A percentile compares a stretch with the other conserved stretches of the same genome.
These are phyloP conservation scores for Ariolimax columbianus DNA, from an alignment of 2,888 invertebrate genomes.

Conservation along the genomic window DNA sequence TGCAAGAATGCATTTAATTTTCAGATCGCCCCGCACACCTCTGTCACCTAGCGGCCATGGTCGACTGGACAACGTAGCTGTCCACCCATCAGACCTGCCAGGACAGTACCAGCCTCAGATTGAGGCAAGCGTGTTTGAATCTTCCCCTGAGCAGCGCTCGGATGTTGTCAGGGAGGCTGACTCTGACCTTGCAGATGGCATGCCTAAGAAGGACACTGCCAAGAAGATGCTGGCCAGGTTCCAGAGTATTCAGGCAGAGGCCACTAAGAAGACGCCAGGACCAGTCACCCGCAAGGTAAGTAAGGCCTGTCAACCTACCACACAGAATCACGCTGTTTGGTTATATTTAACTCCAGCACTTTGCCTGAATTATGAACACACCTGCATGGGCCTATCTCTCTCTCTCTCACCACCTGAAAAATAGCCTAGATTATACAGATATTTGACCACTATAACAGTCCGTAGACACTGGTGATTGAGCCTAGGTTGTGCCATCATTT, in stretches of 20 bases:
- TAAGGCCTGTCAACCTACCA: no score
- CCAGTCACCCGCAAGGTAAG: slow-evolving; percentile 53
- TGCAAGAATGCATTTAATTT: not conserved
- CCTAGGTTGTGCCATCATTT: no score
- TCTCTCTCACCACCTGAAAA: not conserved
- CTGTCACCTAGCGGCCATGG: slow-evolving; percentile 59
- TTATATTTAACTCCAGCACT: not conserved
- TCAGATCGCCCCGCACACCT: slow-evolving; percentile 60
- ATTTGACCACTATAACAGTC: no score
- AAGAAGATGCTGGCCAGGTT: slow-evolving; percentile 89
- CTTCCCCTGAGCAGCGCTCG: slow-evolving; percentile 62
- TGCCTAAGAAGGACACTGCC: slow-evolving; percentile 85
- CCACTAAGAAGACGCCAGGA: slow-evolving; percentile 60
- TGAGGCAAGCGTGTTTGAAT: slow-evolving; percentile 65
- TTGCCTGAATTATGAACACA: not conserved
- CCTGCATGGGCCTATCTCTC: not conserved
- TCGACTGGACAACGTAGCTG: slow-evolving; percentile 58
- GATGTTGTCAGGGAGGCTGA: slow-evolving; percentile 80
- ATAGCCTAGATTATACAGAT: not conserved
- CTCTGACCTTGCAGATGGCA: slow-evolving; percentile 72
- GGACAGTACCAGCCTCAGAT: slow-evolving; percentile 69
- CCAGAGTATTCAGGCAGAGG: slow-evolving; percentile 84
- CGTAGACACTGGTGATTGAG: no score
- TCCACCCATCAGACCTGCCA: slow-evolving; percentile 69
- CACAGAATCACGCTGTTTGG: not conserved